These are phyloP conservation scores for Pristionchus japonicus DNA, from an alignment of 2,888 invertebrate species.

Conservation along the genomic window DNA sequence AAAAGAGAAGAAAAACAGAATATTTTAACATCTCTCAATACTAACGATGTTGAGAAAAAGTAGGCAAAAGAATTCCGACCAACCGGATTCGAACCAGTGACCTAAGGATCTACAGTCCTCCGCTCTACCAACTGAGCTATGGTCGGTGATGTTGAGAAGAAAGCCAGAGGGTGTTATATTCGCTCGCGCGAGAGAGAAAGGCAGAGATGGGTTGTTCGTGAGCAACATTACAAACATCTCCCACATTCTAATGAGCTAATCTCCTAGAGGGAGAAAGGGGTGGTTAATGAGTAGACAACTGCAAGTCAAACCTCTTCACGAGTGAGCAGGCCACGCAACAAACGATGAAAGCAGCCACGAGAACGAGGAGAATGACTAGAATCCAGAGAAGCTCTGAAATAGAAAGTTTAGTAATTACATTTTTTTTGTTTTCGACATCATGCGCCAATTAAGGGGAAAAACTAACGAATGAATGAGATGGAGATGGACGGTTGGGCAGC, in stretches of 20 bases:
- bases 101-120: slow-evolving; percentile 57
- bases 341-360: slow-evolving; percentile 42
- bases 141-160: not conserved
- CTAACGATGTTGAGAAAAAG: not conserved
- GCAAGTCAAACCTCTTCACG: slow-evolving; percentile 44
- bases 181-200: not conserved
- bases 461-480: not conserved
- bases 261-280: not conserved
- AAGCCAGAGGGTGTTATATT: not conserved
- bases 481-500: not conserved
- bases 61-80: slow-evolving; percentile 41
- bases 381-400: slow-evolving; percentile 20
- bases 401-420: not conserved
- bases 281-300: not conserved
- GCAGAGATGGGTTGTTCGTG: not conserved
- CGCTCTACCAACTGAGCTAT: slow-evolving; percentile 64
- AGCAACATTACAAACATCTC: not conserved
- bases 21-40: not conserved
- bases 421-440: not conserved
- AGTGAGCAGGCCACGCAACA: slow-evolving; percentile 45
- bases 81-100: slow-evolving; percentile 49
- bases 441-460: not conserved
- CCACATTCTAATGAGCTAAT: not conserved
- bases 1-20: too few species aligned
- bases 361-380: slow-evolving; percentile 47